Evolutionary conservation across 1,140 invertebrate species (phyloP).

Genomic region (Lethrus apterus): DNA sequence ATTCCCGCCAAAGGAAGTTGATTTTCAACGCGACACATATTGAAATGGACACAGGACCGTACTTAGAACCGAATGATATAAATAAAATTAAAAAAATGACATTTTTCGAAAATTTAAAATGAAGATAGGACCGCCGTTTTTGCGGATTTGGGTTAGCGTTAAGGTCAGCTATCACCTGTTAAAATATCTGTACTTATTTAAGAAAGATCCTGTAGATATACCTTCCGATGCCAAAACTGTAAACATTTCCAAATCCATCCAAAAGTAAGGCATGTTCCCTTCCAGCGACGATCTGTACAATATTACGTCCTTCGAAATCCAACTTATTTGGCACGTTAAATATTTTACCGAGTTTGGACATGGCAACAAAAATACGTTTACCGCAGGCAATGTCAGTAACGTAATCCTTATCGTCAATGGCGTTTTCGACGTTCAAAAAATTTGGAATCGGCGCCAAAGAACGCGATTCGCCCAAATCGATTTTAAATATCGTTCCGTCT

Average conservation of each 20-base stretch:
- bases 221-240: slow-evolving; percentile 75
- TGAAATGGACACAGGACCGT: too few species aligned
- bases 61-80: too few species aligned
- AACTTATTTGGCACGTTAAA: slow-evolving; percentile 54
- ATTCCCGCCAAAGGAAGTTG: too few species aligned
- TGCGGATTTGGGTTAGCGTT: too few species aligned
- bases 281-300: slow-evolving; percentile 63
- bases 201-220: slow-evolving; percentile 38
- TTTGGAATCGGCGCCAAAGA: slow-evolving; percentile 2
- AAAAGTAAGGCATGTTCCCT: slow-evolving; percentile 72
- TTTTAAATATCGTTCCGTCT: slow-evolving; percentile 15
- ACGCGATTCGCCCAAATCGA: slow-evolving; percentile 16
- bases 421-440: slow-evolving; percentile 18
- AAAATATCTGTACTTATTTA: not conserved
- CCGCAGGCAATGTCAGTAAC: slow-evolving; percentile 42
- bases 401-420: slow-evolving; percentile 19
- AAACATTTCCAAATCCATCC: slow-evolving; percentile 63
- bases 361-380: slow-evolving; percentile 41
- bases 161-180: too few species aligned
- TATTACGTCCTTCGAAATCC: slow-evolving; percentile 46
- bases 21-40: too few species aligned
- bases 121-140: too few species aligned
- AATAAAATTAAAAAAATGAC: too few species aligned
- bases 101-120: too few species aligned
- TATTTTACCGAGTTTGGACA: slow-evolving; percentile 46